A percentile compares a stretch with the other conserved stretches of the same genome.
Evolutionary conservation across 2,797 vertebrate genomes (phyloP).

Genomic region (Lacerta viridis): DNA sequence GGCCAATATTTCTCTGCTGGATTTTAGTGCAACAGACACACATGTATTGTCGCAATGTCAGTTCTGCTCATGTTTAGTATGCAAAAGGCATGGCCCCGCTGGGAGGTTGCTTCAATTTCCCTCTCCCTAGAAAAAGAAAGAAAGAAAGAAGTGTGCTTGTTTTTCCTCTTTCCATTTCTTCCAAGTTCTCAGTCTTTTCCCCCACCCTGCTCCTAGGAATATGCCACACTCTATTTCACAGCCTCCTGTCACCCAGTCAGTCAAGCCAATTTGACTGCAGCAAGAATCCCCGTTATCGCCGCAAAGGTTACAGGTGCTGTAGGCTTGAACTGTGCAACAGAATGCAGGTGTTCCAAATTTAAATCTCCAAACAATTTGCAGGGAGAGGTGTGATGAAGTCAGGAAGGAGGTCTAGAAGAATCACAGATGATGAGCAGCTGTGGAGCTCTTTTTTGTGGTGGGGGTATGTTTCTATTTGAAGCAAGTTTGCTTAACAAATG

Average conservation of each 20-base stretch:
- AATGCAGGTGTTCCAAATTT: neutral
- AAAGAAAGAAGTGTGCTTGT: neutral
- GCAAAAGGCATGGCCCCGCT: slow-evolving; percentile 1
- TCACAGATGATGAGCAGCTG: neutral
- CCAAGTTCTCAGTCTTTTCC: neutral
- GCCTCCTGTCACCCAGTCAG: neutral
- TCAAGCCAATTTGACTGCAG: slow-evolving; percentile 25
- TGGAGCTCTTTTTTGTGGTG: neutral
- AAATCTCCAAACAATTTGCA: neutral
- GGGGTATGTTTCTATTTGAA: neutral
- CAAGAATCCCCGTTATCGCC: neutral
- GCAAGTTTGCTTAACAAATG: neutral
- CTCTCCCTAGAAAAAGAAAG: neutral
- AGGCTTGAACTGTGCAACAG: neutral
- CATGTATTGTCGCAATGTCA: slow-evolving; percentile 19
- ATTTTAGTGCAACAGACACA: slow-evolving; percentile 25
- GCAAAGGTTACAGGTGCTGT: slow-evolving; percentile 26
- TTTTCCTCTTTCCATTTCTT: slow-evolving; percentile 16
- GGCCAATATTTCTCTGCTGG: neutral
- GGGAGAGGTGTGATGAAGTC: neutral
- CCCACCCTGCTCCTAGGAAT: neutral
- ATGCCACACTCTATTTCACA: slow-evolving; percentile 8
- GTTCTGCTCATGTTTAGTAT: slow-evolving; percentile 2
- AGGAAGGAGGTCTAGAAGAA: neutral
- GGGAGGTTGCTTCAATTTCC: slow-evolving; percentile 26